phyloP scores from a whole-genome alignment of 1,140 invertebrate genomes.

The Danaus melanippus region DNA sequence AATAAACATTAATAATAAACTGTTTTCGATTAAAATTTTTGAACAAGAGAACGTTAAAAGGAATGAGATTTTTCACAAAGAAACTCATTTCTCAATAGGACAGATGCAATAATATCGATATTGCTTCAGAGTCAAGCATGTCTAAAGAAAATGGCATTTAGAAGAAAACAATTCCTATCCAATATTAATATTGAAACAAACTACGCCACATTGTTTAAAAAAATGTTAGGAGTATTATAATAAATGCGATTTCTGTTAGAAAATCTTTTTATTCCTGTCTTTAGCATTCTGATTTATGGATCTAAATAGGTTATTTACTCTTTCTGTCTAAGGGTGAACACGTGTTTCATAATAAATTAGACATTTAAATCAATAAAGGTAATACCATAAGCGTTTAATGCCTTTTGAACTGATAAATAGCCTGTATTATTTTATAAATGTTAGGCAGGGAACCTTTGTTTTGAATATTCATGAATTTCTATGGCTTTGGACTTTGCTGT shows the following conservation, averaged over 20 bases:
- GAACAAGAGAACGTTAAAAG: conserved; percentile 11
- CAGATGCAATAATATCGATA: conserved; percentile 25
- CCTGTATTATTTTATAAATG: no score
- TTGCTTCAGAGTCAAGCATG: conserved; percentile 22
- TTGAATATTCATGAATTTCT: no score
- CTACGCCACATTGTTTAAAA: no score
- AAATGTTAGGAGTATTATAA: no score
- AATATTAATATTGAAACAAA: no score
- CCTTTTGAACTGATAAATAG: conserved; percentile 12
- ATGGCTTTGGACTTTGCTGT: no score
- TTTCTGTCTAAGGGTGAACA: conserved; percentile 19
- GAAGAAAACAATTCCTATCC: conserved; percentile 11
- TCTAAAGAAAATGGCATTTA: conserved; percentile 17
- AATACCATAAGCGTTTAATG: conserved; percentile 25
- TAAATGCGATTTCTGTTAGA: no score
- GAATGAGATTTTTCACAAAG: conserved; percentile 33
- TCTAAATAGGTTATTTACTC: no score
- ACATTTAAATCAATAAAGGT: conserved; percentile 27
- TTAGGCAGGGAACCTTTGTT: no score
- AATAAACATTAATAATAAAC: no score
- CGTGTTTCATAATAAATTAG: conserved; percentile 24
- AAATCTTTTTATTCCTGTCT: no score
- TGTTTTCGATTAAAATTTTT: conserved; percentile 6
- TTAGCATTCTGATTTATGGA: no score
- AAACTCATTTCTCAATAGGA: conserved; percentile 16